These are phyloP conservation scores for Callopanchax toddi DNA, from an alignment of 2,113 vertebrate species.

Conservation along the genomic window DNA sequence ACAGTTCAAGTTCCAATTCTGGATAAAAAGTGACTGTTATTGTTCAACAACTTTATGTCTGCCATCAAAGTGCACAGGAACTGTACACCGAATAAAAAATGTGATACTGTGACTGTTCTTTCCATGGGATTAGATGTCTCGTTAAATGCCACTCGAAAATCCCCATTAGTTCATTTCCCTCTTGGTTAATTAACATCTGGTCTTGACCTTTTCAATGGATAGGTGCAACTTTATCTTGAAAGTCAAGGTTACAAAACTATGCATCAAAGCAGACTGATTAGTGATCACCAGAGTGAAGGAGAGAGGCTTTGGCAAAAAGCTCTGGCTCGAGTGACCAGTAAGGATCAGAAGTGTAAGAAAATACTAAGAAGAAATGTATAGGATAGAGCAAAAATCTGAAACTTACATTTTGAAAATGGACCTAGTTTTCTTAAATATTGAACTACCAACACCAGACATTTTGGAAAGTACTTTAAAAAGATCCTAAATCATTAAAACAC, in stretches of 20 bases:
- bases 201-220: constrained; percentile 83
- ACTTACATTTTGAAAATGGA: no score
- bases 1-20: background rate
- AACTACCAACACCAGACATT: no score
- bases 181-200: constrained; percentile 89
- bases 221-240: constrained; percentile 85
- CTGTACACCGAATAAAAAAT: constrained; percentile 58
- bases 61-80: constrained; percentile 19
- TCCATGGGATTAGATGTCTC: constrained; percentile 73
- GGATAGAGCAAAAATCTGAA: no score
- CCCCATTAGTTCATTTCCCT: constrained; percentile 85
- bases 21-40: background rate
- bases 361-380: background rate
- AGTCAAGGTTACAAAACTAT: constrained; percentile 83
- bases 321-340: constrained; percentile 26
- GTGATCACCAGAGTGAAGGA: constrained; percentile 64
- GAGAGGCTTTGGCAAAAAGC: constrained; percentile 37
- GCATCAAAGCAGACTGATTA: constrained; percentile 81
- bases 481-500: no score
- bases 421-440: no score
- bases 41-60: constrained; percentile 17
- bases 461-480: no score
- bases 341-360: constrained; percentile 4
- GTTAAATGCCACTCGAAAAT: constrained; percentile 82
- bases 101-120: constrained; percentile 61